Evolutionary conservation across 2,113 vertebrate genomes (phyloP), one percentile per base, ranked within the genome.

Genomic region (Butorides virescens): DNA sequence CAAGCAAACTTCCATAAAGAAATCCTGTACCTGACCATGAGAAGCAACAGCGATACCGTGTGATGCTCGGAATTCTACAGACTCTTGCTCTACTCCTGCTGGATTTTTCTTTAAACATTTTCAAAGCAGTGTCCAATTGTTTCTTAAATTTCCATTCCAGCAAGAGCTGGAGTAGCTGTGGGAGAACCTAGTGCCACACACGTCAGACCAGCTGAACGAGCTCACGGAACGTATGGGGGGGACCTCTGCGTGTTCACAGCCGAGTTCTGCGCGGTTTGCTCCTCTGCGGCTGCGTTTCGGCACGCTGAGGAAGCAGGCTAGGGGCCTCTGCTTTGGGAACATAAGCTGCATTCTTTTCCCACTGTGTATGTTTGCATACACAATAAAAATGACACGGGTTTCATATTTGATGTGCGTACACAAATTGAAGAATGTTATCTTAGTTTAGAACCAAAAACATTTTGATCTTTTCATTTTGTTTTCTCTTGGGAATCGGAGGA

Each of bases 1-100:
- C 98, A 98, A 34, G 98, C 99, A 20, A 98, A 94, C 94, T 99
- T 99, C 97, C 99, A 99, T 74, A 98, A 99, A 37, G 98, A 98
- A 72, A 97, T 99, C 77, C 97, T 99, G 27, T 98, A 93, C 95
- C 32, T 97, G 89, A 92, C 97, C 91, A 81, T 98, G 95, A 94
- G 83, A 55, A 84, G 15, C 72, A 10, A 2, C 72, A 74, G 34
- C 86, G 30, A 36, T 46, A 17, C 20, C 46, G 0, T 63, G 27
- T 98, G 97, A 98, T 10, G 77, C 44, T 16, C 62, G 15, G 46
- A 39, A 39, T 4, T 46, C 58, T 30, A 46, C 10, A 11, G 36
- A 39, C 25, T 53, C 58, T 49, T n/a, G 72, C 75, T 47, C n/a
- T 30, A 4, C 47, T 63, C 66, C 74, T 56, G 66, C 50, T 61